These are phyloP conservation scores for Poeciliopsis paucimaculata DNA, from an alignment of 2,797 vertebrate genomes.

Conservation along the genomic window DNA sequence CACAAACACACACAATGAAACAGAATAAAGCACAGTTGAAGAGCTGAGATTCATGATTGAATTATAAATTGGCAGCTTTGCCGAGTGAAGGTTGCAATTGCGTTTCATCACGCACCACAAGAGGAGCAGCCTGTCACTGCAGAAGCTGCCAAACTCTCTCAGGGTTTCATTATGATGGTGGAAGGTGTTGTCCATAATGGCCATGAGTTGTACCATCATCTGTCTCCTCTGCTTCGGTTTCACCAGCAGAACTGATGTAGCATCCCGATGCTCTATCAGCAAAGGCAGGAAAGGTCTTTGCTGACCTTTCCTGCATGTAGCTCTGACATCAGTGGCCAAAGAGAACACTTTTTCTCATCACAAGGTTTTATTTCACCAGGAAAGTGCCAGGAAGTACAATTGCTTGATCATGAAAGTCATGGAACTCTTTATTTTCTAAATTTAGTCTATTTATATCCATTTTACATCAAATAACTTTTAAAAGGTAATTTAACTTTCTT, in stretches of 20 bases:
- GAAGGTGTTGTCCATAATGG: constrained; percentile 2
- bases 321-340: background rate
- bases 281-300: too few relatives aligned
- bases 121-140: background rate
- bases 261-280: background rate
- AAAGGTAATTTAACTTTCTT: background rate
- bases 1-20: background rate
- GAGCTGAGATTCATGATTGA: background rate
- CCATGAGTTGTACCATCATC: constrained; percentile 4
- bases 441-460: background rate
- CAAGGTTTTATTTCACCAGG: background rate
- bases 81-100: background rate
- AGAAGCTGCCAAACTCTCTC: constrained; percentile 4
- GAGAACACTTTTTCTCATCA: background rate
- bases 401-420: background rate
- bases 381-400: background rate
- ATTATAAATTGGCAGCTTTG: constrained; percentile 13
- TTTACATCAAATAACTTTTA: background rate
- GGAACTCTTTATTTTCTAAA: background rate
- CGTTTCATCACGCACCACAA: constrained; percentile 8
- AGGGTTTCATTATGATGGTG: background rate
- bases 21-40: background rate
- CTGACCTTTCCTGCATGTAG: constrained; percentile 1
- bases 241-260: background rate
- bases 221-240: constrained; percentile 2